Evolutionary conservation across 2,113 vertebrate species (phyloP), one percentile per base, ranked within the genome.

Genomic region (Bubo bubo): DNA sequence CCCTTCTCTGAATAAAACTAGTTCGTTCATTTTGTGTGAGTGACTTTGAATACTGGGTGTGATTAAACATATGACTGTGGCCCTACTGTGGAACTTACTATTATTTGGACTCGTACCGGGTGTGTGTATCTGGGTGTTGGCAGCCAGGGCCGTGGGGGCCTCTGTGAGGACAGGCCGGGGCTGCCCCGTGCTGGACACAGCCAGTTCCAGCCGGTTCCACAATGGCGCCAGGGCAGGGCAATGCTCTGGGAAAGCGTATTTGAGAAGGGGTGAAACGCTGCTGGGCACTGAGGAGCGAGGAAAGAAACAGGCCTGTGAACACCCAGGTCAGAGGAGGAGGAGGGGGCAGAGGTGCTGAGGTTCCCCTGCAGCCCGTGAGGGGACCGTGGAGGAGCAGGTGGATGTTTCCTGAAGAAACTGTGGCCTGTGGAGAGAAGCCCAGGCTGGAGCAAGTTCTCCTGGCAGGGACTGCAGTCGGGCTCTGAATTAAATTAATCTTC

Each of bases 171-270:
- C 22, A 6, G n/a, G 7, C n/a, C 1, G 3, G 53, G n/a, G 35
- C 56, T 39, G 70, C 34, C 32, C 26, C 0, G 2, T 8, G 34
- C 20, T 0, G 4, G 41, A 7, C 19, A 41, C 39, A 45, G 34
- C 20, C 2, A 1, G 34, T 56, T 47, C 50, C 45, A 14, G 26
- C 22, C 0, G 10, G n/a, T 47, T 35, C 21, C 1, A 4, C 8
- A 2, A 1, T 2, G 21, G 21, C 27, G 5, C 6, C 32, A 4
- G 27, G 37, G 34, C 27, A 20, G 18, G 59, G 35, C 16, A 7
- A 18, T 28, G 32, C 16, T 34, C 41, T 8, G n/a, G 20, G 23
- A 20, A 58, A 9, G 10, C 0, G 3, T 9, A 2, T 7, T 50
- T n/a, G 17, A 7, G 17, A 37, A 50, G 26, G 20, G 32, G 24